These are phyloP conservation scores for Erithacus rubecula DNA, from an alignment of 2,797 vertebrate species.

Conservation along the genomic window DNA sequence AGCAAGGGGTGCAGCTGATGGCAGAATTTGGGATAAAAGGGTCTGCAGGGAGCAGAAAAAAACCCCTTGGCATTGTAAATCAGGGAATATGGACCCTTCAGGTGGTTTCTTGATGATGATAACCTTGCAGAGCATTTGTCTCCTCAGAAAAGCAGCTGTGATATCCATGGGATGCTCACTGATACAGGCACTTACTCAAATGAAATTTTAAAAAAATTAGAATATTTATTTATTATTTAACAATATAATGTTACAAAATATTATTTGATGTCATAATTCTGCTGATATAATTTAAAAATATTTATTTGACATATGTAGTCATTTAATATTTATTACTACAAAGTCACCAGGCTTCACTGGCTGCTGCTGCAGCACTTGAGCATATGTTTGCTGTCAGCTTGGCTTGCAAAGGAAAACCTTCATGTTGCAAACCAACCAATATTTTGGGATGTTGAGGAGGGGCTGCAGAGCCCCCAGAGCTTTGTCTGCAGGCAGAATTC, in stretches of 20 bases:
- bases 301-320: not conserved
- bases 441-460: not conserved
- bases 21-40: not conserved
- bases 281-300: accelerated
- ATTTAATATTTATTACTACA: not conserved
- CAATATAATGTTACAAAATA: accelerated
- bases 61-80: not conserved
- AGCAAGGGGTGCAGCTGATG: not conserved
- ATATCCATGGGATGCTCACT: accelerated
- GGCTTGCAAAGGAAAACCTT: not conserved
- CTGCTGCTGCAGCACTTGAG: not conserved
- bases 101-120: not conserved
- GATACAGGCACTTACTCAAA: accelerated
- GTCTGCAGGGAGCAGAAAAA: not conserved
- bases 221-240: not conserved
- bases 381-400: conserved; percentile 18
- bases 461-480: not conserved
- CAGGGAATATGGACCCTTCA: not conserved
- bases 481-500: not conserved
- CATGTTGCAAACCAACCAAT: not conserved
- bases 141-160: not conserved
- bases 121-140: not conserved
- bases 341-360: not conserved
- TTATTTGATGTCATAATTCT: accelerated
- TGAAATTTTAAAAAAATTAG: too few relatives aligned